phyloP scores from a whole-genome alignment of 1,140 invertebrate species.

The Eriocheir sinensis region DNA sequence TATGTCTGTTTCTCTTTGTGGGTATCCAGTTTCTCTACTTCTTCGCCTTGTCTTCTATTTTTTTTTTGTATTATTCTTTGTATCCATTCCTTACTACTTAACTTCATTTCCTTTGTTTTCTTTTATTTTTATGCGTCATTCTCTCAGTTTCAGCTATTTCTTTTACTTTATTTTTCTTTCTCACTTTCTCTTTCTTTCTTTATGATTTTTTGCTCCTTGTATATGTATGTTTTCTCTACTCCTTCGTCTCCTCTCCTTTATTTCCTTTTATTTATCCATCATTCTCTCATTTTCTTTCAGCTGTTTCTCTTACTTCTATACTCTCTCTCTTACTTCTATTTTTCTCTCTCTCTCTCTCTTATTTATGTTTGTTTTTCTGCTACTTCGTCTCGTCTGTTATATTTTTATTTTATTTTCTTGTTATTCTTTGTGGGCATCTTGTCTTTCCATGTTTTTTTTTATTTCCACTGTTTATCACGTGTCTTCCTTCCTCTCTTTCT shows the following conservation, averaged over 20 bases:
- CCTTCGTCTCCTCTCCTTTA: neutral
- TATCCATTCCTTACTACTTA: no score
- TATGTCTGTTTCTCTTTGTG: no score
- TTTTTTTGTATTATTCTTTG: no score
- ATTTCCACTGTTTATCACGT: no score
- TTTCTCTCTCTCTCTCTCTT: neutral
- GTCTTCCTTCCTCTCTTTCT: no score
- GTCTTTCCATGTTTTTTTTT: neutral
- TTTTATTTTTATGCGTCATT: no score
- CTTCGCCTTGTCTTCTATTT: no score
- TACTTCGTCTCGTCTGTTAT: neutral
- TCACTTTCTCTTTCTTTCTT: conserved; percentile 17
- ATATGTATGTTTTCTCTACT: neutral
- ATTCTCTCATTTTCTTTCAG: no score
- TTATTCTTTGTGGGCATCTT: neutral
- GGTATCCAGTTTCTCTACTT: no score
- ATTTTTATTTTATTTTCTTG: no score
- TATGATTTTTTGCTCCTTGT: neutral
- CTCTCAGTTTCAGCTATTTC: no score
- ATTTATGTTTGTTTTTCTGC: neutral
- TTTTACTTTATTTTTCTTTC: neutral
- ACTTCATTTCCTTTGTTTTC: no score
- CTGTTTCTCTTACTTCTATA: neutral
- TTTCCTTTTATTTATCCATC: neutral
- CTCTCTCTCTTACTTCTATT: neutral